Conservation (phyloP, 2,797 vertebrate species). For the Cossypha polioptera region DNA sequence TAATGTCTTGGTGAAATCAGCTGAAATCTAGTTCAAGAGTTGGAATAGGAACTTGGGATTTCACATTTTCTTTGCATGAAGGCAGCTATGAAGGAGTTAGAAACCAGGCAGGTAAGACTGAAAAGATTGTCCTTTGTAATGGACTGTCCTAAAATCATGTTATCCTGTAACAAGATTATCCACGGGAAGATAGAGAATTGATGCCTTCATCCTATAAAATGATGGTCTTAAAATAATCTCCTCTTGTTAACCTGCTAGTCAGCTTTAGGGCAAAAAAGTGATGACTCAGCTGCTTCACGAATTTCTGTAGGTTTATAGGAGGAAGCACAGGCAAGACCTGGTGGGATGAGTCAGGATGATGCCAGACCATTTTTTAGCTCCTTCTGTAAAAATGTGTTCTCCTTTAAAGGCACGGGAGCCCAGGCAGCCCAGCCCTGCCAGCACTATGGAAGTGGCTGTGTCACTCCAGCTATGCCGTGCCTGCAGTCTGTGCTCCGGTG, state of each 20-base stretch:
- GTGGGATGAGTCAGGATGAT: neutral
- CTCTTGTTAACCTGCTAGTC: neutral
- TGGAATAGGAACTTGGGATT: neutral
- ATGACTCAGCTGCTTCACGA: neutral
- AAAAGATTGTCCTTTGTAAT: slow-evolving; percentile 5
- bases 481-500: neutral
- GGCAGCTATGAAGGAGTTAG: neutral
- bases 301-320: neutral
- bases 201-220: slow-evolving; percentile 6
- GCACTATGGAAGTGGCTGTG: neutral
- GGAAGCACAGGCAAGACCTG: neutral
- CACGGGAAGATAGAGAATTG: neutral
- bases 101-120: neutral
- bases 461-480: neutral
- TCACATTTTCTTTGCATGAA: neutral
- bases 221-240: slow-evolving; percentile 2
- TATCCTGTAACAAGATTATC: slow-evolving; percentile 18
- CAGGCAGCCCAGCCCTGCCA: neutral
- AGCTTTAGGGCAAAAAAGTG: neutral
- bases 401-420: neutral
- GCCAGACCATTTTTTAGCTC: neutral
- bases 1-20: neutral
- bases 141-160: slow-evolving; percentile 20
- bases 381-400: neutral
- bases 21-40: neutral